phyloP scores from a whole-genome alignment of 2,113 vertebrate species.

The Tetrao urogallus region DNA sequence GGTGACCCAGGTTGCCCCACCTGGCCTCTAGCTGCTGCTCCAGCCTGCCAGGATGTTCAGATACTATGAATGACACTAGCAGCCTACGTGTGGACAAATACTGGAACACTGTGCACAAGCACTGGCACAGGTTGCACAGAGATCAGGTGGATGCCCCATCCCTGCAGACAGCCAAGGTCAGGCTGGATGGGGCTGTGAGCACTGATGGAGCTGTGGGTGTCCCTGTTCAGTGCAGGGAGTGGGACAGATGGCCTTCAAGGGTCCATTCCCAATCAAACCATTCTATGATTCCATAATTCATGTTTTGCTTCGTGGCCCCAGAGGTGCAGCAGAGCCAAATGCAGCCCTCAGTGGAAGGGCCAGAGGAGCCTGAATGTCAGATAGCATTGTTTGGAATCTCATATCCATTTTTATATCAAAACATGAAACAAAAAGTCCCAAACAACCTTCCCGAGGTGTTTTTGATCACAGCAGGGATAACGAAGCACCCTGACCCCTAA shows the following conservation, averaged over 20 bases:
- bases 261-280: too few relatives aligned
- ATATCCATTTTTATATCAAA: not conserved
- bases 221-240: too few relatives aligned
- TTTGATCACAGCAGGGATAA: conserved; percentile 13
- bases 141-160: too few relatives aligned
- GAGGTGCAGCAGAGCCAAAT: not conserved
- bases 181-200: too few relatives aligned
- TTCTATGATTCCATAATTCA: too few relatives aligned
- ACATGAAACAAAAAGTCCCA: not conserved
- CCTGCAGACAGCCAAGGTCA: too few relatives aligned
- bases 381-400: not conserved
- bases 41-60: not conserved
- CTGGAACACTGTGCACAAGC: too few relatives aligned
- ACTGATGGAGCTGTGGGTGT: too few relatives aligned
- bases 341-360: not conserved
- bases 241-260: too few relatives aligned
- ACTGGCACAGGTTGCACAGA: too few relatives aligned
- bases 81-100: not conserved
- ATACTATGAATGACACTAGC: not conserved
- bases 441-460: not conserved
- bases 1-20: not conserved
- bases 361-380: not conserved
- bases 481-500: not conserved
- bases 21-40: not conserved
- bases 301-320: not conserved